Evolutionary conservation across 2,888 invertebrate genomes (phyloP).

Genomic region (Cataglyphis livida): DNA sequence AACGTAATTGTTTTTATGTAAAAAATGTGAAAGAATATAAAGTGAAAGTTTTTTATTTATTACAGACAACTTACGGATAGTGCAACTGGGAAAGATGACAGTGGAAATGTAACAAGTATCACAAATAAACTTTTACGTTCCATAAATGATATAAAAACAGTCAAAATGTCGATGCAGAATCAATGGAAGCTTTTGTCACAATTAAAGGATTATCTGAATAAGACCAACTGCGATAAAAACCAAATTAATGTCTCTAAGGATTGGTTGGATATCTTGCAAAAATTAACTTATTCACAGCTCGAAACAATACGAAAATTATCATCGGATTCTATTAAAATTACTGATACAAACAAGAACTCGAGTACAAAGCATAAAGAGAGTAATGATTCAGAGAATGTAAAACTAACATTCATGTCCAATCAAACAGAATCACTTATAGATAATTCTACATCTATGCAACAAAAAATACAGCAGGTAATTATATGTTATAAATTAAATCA

Average conservation of each 20-base stretch:
- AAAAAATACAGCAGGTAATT: constrained; percentile 36
- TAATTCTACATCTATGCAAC: neutral
- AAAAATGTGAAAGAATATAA: no score
- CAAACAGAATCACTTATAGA: constrained; percentile 2
- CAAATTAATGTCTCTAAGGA: constrained; percentile 86
- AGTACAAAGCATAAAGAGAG: constrained; percentile 57
- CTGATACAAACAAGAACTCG: constrained; percentile 8
- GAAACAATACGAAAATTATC: constrained; percentile 76
- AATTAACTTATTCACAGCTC: constrained; percentile 82
- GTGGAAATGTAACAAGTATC: constrained; percentile 65
- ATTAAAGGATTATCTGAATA: constrained; percentile 86
- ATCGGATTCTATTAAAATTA: neutral
- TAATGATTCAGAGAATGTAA: constrained; percentile 49
- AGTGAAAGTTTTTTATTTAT: constrained; percentile 40
- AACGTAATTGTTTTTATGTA: neutral
- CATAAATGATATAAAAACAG: constrained; percentile 70
- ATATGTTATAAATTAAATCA: neutral
- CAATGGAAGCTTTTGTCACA: constrained; percentile 86
- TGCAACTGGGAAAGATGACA: constrained; percentile 70
- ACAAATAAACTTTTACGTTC: constrained; percentile 70
- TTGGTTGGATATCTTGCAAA: constrained; percentile 86
- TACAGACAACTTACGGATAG: constrained; percentile 76
- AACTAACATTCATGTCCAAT: constrained; percentile 40
- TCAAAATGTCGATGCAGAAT: constrained; percentile 83
- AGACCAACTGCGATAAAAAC: constrained; percentile 85